Conservation (phyloP, 2,113 vertebrate genomes). For the Litocranius walleri region DNA sequence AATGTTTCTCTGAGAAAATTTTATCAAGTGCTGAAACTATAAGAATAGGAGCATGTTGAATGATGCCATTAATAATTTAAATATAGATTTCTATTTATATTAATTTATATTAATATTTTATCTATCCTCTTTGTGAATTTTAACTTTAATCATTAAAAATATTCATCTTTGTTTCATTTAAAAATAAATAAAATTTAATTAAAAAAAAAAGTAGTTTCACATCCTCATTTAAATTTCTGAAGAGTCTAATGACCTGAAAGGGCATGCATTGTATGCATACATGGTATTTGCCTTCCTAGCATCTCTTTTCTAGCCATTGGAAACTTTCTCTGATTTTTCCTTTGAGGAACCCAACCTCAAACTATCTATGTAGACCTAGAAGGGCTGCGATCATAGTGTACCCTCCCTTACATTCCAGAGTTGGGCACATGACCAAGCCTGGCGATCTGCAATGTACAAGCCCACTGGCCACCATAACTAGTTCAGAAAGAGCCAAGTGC, state of each 20-base stretch:
- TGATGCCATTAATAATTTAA: not conserved
- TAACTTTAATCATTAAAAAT: not conserved
- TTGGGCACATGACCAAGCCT: not conserved
- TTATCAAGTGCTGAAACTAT: not conserved
- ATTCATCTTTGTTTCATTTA: not conserved
- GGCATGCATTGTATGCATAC: not conserved
- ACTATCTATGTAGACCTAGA: not conserved
- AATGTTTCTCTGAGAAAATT: not conserved
- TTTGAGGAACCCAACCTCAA: not conserved
- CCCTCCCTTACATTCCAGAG: not conserved
- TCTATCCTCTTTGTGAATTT: not conserved
- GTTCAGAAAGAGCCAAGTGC: not conserved
- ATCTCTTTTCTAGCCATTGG: not conserved
- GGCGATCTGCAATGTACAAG: not conserved
- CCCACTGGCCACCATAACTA: not conserved
- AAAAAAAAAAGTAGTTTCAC: fast-evolving
- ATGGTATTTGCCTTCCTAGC: not conserved
- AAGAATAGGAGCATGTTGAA: not conserved
- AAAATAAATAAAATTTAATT: not conserved
- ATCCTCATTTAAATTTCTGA: not conserved
- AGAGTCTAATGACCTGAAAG: not conserved
- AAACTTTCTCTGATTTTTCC: not conserved
- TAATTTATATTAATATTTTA: not conserved
- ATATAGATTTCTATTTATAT: not conserved
- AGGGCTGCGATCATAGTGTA: not conserved